Evolutionary conservation across 2,113 vertebrate genomes (phyloP).

Genomic region (Cricetomys ansorgei): DNA sequence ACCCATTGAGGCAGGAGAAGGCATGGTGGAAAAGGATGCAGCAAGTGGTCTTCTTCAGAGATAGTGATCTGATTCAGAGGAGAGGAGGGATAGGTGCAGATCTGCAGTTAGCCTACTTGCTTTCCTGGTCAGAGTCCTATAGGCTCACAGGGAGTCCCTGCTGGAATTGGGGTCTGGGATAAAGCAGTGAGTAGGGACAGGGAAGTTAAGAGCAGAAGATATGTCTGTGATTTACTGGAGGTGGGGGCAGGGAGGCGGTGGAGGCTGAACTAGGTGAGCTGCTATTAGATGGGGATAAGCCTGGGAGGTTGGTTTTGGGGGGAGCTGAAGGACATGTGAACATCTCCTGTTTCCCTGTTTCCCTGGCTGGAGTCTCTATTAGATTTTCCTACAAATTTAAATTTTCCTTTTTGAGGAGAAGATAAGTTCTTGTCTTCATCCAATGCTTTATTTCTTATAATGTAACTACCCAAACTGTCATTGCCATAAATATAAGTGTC

Average conservation of each 20-base stretch:
- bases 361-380: not conserved
- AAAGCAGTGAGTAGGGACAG: not conserved
- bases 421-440: not conserved
- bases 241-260: not conserved
- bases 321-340: not conserved
- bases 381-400: not conserved
- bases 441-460: not conserved
- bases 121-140: not conserved
- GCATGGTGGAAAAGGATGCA: too few relatives aligned
- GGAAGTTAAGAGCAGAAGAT: not conserved
- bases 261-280: too few relatives aligned
- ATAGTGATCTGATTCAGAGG: too few relatives aligned
- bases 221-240: not conserved
- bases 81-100: not conserved
- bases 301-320: not conserved
- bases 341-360: not conserved
- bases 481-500: not conserved
- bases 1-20: too few relatives aligned
- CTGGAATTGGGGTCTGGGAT: not conserved
- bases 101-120: not conserved
- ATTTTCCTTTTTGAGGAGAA: not conserved
- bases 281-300: not conserved
- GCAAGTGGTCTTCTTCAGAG: too few relatives aligned
- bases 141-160: not conserved
- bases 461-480: not conserved